phyloP scores from a whole-genome alignment of 2,113 vertebrate genomes.

The Barnardius zonarius region DNA sequence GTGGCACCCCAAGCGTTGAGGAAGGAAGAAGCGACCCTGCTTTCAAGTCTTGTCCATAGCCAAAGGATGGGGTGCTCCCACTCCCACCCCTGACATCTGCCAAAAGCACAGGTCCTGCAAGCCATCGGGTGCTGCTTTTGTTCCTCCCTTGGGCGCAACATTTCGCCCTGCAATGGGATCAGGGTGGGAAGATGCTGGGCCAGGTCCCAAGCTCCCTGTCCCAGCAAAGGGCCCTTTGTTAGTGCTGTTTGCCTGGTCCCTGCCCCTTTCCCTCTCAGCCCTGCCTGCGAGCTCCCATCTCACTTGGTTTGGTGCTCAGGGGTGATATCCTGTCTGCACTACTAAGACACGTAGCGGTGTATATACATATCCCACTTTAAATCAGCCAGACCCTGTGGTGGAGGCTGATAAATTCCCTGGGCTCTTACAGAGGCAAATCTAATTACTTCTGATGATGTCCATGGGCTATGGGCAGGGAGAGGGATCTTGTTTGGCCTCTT shows the following conservation, averaged over 20 bases:
- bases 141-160: fast-evolving
- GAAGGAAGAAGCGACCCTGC: background rate
- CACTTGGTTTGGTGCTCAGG: background rate
- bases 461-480: background rate
- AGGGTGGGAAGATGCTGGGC: background rate
- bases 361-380: background rate
- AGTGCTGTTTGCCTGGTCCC: background rate
- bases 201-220: fast-evolving
- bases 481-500: background rate
- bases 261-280: background rate
- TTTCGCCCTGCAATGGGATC: background rate
- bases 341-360: fast-evolving
- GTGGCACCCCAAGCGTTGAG: background rate
- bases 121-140: background rate
- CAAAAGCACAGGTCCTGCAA: background rate
- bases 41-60: fast-evolving
- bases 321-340: background rate
- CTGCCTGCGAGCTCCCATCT: background rate
- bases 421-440: constrained; percentile 11
- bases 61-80: background rate
- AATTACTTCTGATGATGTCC: constrained; percentile 52
- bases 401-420: constrained; percentile 8
- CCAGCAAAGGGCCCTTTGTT: background rate
- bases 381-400: background rate
- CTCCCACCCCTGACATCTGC: background rate